Evolutionary conservation across 2,888 invertebrate genomes (phyloP).

Genomic region (Eilema sororculum): DNA sequence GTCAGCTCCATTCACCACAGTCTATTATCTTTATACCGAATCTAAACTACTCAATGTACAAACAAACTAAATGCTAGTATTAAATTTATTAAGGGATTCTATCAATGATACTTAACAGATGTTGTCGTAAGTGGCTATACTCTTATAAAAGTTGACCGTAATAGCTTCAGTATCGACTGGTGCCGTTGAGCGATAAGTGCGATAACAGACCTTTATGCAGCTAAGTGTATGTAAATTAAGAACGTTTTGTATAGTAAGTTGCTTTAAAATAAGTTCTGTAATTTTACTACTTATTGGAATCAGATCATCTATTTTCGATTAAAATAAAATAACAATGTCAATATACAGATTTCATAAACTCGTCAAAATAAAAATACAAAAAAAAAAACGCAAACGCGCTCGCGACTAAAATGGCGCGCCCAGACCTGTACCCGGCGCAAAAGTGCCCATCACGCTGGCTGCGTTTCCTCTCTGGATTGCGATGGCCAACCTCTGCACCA

Average conservation of each 20-base stretch:
- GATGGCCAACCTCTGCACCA: no score
- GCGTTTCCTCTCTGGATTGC: no score
- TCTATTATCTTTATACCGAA: conserved; percentile 45
- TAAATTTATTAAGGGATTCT: conserved; percentile 51
- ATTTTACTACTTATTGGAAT: background rate
- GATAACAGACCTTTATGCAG: conserved; percentile 70
- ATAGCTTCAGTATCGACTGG: conserved; percentile 41
- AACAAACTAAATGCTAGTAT: conserved; percentile 50
- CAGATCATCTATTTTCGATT: no score
- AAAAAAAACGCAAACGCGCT: no score
- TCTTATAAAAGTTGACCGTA: conserved; percentile 47
- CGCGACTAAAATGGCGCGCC: no score
- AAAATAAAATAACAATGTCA: no score
- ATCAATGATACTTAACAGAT: conserved; percentile 55
- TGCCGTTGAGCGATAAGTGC: conserved; percentile 69
- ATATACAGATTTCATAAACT: no score
- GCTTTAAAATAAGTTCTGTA: background rate
- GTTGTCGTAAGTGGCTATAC: conserved; percentile 32
- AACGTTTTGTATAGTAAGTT: conserved; percentile 39
- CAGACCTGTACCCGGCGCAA: no score
- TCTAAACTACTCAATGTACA: conserved; percentile 51
- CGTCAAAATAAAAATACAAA: no score
- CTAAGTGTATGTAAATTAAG: conserved; percentile 53
- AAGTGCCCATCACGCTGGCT: no score
- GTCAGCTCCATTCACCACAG: conserved; percentile 32